phyloP scores from a whole-genome alignment of 2,888 invertebrate genomes.

The Polia nebulosa region DNA sequence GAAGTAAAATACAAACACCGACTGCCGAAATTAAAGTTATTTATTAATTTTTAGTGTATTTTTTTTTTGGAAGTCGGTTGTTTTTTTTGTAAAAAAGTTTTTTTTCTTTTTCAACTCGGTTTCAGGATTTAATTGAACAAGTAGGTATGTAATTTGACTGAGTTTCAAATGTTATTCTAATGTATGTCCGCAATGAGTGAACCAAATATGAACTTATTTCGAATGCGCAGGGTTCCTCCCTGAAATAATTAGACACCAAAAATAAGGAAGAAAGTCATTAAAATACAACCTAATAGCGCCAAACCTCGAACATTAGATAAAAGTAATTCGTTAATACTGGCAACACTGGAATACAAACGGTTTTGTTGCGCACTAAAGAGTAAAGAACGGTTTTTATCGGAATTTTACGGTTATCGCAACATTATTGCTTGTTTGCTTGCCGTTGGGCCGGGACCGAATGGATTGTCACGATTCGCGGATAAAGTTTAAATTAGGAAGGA shows the following conservation, averaged over 20 bases:
- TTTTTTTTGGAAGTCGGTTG: too few species aligned
- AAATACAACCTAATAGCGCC: neutral
- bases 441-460: conserved; percentile 40
- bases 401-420: conserved; percentile 62
- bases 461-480: conserved; percentile 54
- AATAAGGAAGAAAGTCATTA: conserved; percentile 11
- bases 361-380: conserved; percentile 59
- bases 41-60: too few species aligned
- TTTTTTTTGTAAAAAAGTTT: too few species aligned
- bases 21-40: too few species aligned
- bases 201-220: neutral
- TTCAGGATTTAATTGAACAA: too few species aligned
- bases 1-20: too few species aligned
- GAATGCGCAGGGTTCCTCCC: neutral
- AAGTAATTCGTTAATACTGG: conserved; percentile 40
- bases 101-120: too few species aligned
- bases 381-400: conserved; percentile 64
- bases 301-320: conserved; percentile 24
- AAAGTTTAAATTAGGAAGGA: conserved; percentile 48
- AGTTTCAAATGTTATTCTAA: neutral
- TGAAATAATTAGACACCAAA: neutral
- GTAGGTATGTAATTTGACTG: too few species aligned
- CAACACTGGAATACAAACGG: conserved; percentile 56
- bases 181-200: neutral
- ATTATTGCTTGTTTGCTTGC: conserved; percentile 57